Base-by-base conservation (phyloP, 2,888 invertebrate species). In the Opisthograptis luteolata region DNA sequence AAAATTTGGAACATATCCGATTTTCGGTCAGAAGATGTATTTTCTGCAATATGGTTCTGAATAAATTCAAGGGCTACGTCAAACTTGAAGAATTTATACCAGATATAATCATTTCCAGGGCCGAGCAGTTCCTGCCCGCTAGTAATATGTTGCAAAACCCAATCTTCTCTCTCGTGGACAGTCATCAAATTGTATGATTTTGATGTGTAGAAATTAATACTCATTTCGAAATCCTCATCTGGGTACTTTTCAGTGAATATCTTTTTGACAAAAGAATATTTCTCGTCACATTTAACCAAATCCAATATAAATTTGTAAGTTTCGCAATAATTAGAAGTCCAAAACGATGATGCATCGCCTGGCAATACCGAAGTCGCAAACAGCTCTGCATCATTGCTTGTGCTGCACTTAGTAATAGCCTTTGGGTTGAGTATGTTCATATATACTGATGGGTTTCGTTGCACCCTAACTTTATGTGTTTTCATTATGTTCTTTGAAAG, bases 401-500 rank as follows among this genome's bases (percentile, higher is more conserved):
- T 5, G 7, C 2, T 7, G 20, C 7, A 7, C 20, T 20, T 20
- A 7, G 20, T 20, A 1, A 20, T 7, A 20, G 7, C 20, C 1
- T 20, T 20, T 20, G 20, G 2, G 7, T 20, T 2, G 20, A 20
- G 20, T 7, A 20, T 7, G 20, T 4, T 2, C 20, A 20, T 20
- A 7, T 20, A 20, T 1, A 20, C 5, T 20, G 20, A 20, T 20
- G 20, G 20, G 20, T 20, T 20, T 20, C 7, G 6, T 7, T 20
- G 1, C 5, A 81, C 70, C 54, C 77, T 66, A 2, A 62, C 45
- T 58, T 77, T 83, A 49, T 81, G 72, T 41, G 78, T 79, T 15
- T 58, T 73, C 57, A 66, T 69, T 58, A 68, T 73, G 64, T 59
- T 68, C 68, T 53, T 66, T 22, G 55, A 79, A 44, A 74, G 58